Evolutionary conservation across 2,113 vertebrate species (phyloP).

Genomic region (Rallus limicola): DNA sequence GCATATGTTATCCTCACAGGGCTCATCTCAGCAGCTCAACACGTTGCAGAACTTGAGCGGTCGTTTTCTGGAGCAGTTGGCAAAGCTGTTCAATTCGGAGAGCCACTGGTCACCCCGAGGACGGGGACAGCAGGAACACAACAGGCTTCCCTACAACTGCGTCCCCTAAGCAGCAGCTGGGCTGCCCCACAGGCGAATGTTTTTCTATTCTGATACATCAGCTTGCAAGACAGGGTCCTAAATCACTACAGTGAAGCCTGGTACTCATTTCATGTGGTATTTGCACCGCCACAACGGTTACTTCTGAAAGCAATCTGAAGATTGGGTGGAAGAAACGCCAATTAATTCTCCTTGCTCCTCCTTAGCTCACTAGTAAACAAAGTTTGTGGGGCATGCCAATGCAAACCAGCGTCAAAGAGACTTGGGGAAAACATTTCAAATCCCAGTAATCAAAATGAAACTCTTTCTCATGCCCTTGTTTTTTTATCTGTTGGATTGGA

Average conservation of each 20-base stretch:
- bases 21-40: not conserved
- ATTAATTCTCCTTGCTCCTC: not conserved
- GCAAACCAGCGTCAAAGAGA: not conserved
- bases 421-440: not conserved
- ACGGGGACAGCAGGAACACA: not conserved
- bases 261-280: not conserved
- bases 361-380: not conserved
- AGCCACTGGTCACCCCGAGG: not conserved
- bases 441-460: not conserved
- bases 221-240: not conserved
- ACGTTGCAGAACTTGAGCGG: conserved; percentile 19
- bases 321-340: not conserved
- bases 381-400: not conserved
- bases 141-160: not conserved
- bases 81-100: not conserved
- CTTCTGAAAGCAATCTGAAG: not conserved
- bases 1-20: not conserved
- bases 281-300: not conserved
- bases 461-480: not conserved
- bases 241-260: not conserved
- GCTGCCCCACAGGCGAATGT: not conserved
- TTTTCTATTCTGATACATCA: not conserved
- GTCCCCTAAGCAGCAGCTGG: not conserved
- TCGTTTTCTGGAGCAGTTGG: conserved; percentile 29
- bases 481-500: conserved; percentile 24